These are phyloP conservation scores for Oophaga pumilio DNA, from an alignment of 2,113 vertebrate genomes.

Conservation along the genomic window DNA sequence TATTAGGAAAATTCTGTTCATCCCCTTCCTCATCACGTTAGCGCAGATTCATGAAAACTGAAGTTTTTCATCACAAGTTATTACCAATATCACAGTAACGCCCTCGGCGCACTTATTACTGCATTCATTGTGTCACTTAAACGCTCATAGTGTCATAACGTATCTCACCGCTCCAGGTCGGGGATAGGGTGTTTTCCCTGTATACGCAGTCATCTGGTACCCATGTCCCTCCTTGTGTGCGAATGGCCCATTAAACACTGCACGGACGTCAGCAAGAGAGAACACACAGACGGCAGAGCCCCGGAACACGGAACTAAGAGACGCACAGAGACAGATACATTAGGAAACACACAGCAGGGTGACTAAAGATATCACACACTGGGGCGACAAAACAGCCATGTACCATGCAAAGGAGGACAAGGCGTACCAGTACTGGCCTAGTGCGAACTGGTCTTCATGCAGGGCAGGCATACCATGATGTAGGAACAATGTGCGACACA, in stretches of 20 bases:
- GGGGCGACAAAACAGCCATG: neutral
- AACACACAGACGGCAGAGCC: conserved; percentile 84
- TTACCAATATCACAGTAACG: too few species aligned
- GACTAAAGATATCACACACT: conserved; percentile 8
- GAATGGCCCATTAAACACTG: conserved; percentile 84
- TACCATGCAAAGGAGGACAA: neutral
- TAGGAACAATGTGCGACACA: neutral
- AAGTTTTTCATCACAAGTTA: too few species aligned
- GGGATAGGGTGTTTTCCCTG: conserved; percentile 83
- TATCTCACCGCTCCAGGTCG: conserved; percentile 77
- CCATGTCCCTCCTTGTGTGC: conserved; percentile 84
- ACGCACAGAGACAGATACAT: conserved; percentile 56
- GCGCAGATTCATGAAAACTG: too few species aligned
- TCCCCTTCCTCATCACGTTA: too few species aligned
- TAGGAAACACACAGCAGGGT: conserved; percentile 40
- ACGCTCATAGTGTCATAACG: neutral
- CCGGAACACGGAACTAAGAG: conserved; percentile 79
- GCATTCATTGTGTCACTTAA: conserved; percentile 1
- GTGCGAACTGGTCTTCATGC: conserved; percentile 3
- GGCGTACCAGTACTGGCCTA: neutral
- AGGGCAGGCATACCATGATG: neutral
- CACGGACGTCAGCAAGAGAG: conserved; percentile 83
- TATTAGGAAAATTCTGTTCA: too few species aligned
- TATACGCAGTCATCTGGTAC: conserved; percentile 83
- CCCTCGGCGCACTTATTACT: neutral